These are phyloP conservation scores for Trichechus manatus DNA, from an alignment of 2,113 vertebrate genomes.

Conservation along the genomic window DNA sequence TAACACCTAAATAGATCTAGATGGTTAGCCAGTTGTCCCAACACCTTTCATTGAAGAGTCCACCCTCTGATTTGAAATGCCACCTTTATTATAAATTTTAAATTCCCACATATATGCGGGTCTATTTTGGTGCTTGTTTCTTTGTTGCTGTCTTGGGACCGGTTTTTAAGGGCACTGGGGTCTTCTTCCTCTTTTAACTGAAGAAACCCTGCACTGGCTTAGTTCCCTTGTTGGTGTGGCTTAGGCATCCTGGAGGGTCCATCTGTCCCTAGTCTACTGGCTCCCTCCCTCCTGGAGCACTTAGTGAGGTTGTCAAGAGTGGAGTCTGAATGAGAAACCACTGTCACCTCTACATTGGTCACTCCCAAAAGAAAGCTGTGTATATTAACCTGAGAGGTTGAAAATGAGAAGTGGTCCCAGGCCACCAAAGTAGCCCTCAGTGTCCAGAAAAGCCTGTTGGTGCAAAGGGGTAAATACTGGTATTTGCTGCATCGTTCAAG, in stretches of 20 bases:
- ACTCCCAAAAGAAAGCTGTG: not conserved
- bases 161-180: not conserved
- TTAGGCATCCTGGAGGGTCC: not conserved
- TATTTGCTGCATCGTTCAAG: not conserved
- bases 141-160: not conserved
- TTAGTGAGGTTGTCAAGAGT: not conserved
- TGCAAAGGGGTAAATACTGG: not conserved
- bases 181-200: slow-evolving; percentile 38
- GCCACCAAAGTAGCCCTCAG: not conserved
- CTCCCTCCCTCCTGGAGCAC: not conserved
- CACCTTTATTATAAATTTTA: slow-evolving; percentile 17
- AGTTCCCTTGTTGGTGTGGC: not conserved
- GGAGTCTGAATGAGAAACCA: not conserved
- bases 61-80: slow-evolving; percentile 1
- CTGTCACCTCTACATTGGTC: not conserved
- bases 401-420: not conserved
- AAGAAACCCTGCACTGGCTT: not conserved
- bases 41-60: not conserved
- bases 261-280: not conserved
- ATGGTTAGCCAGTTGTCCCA: not conserved
- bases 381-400: not conserved
- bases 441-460: not conserved
- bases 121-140: not conserved
- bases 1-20: not conserved
- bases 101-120: not conserved